Evolutionary conservation across 2,888 invertebrate genomes (phyloP), one percentile per base, ranked within the genome.

Genomic region (Sminthurinus aureus): DNA sequence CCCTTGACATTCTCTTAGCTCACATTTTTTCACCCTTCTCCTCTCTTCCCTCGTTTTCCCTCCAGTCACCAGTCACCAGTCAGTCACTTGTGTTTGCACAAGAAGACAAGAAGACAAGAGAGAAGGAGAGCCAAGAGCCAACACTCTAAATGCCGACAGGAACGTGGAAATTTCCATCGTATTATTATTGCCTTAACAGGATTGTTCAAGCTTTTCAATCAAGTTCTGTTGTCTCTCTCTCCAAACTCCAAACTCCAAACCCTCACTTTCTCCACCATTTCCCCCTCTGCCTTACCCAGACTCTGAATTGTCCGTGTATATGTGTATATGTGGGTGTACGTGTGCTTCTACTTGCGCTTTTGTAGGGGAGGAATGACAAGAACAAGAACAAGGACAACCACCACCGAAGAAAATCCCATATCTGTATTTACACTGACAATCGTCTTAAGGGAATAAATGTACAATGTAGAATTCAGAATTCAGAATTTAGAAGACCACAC

Each of bases 1-100:
- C 78, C 66, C 58, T 52, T 75, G 26, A 18, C 75, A 26, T 38
- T 38, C 50, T 52, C 51, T 76, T 64, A 18, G 38, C 58, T 26
- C 20, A 69, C 67, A 15, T 58, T 58, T 58, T 58, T 38, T 38
- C 38, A 64, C 13, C 9, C 67, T 20, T 12, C n/a, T 67, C 12
- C 2, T 71, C 24, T 71, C 24, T 24, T 71, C 26, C 38, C 24
- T 71, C 71, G 24, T 24, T 24, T 26, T 71, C 22, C 24, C 58
- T 58, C 2, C 18, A 58, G 58, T 58, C 18, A 58, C 9, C 58
- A 15, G 58, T 58, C 58, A 58, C 52, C 9, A 58, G 58, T 58
- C 18, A 58, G 38, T 38, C 38, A 38, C 18, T 18, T 58, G 58
- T 58, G 15, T 15, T 18, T 13, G 58, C 18, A 6, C 58, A 58